Base-by-base conservation (phyloP, 2,888 invertebrate genomes). In the Baronia brevicornis region DNA sequence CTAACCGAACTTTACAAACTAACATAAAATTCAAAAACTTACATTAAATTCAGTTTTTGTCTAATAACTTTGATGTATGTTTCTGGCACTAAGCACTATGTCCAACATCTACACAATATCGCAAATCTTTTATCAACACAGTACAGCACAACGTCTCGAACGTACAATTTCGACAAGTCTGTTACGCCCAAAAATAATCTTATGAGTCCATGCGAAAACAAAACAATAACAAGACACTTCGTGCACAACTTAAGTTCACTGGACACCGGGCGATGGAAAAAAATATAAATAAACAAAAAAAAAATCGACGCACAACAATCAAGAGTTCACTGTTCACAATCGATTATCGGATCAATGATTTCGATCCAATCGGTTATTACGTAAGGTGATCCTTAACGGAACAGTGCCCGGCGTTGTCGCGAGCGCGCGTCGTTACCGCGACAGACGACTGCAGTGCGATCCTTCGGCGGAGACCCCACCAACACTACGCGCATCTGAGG, bases 401-500 rank as follows among this genome's bases (percentile, higher is more conserved):
- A 44, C 52, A 56, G 56, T 56, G 63, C 60, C 53, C 58, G 35
- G 48, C 60, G 62, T 60, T 54, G 50, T 60, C 65, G 68, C 80
- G 75, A 53, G 73, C 78, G 79, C 78, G 71, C 78, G 80, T 63
- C 60, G 68, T 51, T 51, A 61, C 65, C 72, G 74, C 82, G 73
- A 63, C 75, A 62, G 73, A 74, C 86, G 86, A 84, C 84, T 82
- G 84, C 82, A 84, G 77, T 87, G 86, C 80, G 80, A 77, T 80
- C 86, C 78, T 82, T 79, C 80, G 84, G 65, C 63, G 77, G 78
- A 72, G 78, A 73, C 86, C 86, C 88, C 87, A 85, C 86, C 86
- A 85, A 78, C 85, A 78, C 86, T 77, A 73, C 82, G 86, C 87
- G 86, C 86, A 87, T 87, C 86, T 84, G 77, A 85, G 85, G 84